phyloP scores from a whole-genome alignment of 2,888 invertebrate species.

The Eugnorisma glareosa region DNA sequence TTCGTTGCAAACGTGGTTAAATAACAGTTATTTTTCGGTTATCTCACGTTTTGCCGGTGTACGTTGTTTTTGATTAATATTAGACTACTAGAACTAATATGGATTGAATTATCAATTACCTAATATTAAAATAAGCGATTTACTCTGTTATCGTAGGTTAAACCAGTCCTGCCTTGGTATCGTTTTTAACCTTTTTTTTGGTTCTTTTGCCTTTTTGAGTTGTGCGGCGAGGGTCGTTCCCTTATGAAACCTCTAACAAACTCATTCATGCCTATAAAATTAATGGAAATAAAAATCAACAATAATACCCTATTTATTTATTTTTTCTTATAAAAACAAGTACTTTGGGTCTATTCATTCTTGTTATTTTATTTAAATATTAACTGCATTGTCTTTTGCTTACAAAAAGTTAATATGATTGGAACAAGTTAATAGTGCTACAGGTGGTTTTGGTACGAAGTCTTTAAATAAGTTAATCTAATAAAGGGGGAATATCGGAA shows the following conservation, averaged over 20 bases:
- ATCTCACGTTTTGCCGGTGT: conserved; percentile 13
- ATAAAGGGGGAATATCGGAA: too few relatives aligned
- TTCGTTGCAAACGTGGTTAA: background rate
- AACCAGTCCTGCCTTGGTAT: background rate
- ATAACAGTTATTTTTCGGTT: background rate
- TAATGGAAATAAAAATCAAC: background rate
- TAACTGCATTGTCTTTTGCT: background rate
- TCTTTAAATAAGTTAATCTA: background rate
- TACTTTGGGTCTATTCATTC: background rate
- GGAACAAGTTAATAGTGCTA: background rate
- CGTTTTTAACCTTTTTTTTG: background rate
- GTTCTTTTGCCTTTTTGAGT: background rate
- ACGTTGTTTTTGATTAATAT: background rate
- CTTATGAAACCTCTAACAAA: background rate
- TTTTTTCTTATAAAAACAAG: background rate
- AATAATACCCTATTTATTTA: background rate
- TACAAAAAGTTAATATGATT: background rate
- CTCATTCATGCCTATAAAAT: background rate
- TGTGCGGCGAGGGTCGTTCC: background rate
- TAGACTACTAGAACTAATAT: background rate
- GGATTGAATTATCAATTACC: background rate
- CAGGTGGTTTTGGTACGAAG: background rate
- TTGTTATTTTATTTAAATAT: background rate
- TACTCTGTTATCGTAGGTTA: background rate
- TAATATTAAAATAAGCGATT: background rate